These are phyloP conservation scores for Drosophila melanosoma DNA, from an alignment of 2,888 invertebrate species.

Conservation along the genomic window DNA sequence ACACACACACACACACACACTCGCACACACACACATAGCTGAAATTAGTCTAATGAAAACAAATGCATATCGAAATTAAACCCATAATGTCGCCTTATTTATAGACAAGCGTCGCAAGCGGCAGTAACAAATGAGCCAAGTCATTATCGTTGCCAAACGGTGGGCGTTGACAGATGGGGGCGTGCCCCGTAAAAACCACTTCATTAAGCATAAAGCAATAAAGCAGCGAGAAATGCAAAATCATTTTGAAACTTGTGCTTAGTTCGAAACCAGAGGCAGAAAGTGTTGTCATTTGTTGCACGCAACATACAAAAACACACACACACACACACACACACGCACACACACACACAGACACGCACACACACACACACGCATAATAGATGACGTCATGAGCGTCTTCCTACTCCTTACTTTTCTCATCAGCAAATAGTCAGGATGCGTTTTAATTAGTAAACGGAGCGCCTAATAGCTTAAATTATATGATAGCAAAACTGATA, in stretches of 20 bases:
- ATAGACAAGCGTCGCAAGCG: slow-evolving; percentile 55
- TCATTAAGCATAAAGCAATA: slow-evolving; percentile 32
- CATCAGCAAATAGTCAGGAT: slow-evolving; percentile 69
- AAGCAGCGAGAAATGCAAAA: slow-evolving; percentile 46
- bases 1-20: slow-evolving; percentile 10
- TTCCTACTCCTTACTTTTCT: no score
- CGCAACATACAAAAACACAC: slow-evolving; percentile 28
- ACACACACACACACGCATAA: background rate
- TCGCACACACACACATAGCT: slow-evolving; percentile 11
- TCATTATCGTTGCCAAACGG: slow-evolving; percentile 49
- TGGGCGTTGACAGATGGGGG: slow-evolving; percentile 24
- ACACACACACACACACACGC: slow-evolving; percentile 7
- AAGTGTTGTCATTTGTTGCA: slow-evolving; percentile 61
- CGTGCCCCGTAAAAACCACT: slow-evolving; percentile 35
- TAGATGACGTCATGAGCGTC: slow-evolving; percentile 31
- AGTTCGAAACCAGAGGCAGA: slow-evolving; percentile 35
- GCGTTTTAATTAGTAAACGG: slow-evolving; percentile 71
- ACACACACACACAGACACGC: background rate
- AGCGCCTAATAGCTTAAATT: slow-evolving; percentile 72
- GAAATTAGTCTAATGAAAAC: slow-evolving; percentile 77
- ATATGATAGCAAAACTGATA: slow-evolving; percentile 1
- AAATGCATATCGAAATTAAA: slow-evolving; percentile 79
- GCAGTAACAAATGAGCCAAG: slow-evolving; percentile 54
- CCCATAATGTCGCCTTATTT: slow-evolving; percentile 74
- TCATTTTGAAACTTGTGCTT: slow-evolving; percentile 40